Conservation (phyloP, 2,113 vertebrate species). For the Mugil cephalus region DNA sequence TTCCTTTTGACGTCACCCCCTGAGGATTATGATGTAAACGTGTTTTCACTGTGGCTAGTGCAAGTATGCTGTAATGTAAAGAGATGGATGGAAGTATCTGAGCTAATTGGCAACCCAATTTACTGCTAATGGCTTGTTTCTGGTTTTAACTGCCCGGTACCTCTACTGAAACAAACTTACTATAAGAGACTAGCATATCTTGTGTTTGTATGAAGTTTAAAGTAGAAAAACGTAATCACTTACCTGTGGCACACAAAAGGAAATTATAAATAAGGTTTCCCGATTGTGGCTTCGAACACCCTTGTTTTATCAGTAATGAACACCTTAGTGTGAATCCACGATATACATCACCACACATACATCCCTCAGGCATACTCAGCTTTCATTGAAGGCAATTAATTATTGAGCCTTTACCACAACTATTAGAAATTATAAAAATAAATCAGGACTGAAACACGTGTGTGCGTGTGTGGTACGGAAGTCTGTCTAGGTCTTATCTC, state of each 20-base stretch:
- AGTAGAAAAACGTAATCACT: conserved; percentile 23
- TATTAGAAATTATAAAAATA: conserved; percentile 45
- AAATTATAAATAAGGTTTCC: not conserved
- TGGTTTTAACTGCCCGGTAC: conserved; percentile 1
- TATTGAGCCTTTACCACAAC: conserved; percentile 34
- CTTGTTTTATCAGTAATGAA: conserved; percentile 50
- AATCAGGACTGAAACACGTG: conserved; percentile 23
- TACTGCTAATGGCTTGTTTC: conserved; percentile 35
- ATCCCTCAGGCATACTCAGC: conserved; percentile 32
- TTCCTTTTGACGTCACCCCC: conserved; percentile 15
- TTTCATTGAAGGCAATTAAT: conserved; percentile 57
- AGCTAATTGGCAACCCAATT: conserved; percentile 41
- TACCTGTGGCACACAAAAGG: not conserved
- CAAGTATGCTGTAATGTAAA: conserved; percentile 40
- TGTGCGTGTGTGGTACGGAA: not conserved
- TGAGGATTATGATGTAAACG: conserved; percentile 25
- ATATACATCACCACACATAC: conserved; percentile 7
- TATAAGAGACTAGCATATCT: conserved; percentile 6
- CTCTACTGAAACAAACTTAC: conserved; percentile 11
- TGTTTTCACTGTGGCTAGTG: conserved; percentile 7
- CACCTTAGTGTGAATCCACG: conserved; percentile 21
- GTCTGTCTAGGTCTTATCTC: conserved; percentile 39
- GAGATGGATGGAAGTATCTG: conserved; percentile 39
- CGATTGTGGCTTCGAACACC: conserved; percentile 15
- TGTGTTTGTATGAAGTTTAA: conserved; percentile 1